Evolutionary conservation across 2,888 invertebrate species (phyloP).

Genomic region (Fragum whitleyi): DNA sequence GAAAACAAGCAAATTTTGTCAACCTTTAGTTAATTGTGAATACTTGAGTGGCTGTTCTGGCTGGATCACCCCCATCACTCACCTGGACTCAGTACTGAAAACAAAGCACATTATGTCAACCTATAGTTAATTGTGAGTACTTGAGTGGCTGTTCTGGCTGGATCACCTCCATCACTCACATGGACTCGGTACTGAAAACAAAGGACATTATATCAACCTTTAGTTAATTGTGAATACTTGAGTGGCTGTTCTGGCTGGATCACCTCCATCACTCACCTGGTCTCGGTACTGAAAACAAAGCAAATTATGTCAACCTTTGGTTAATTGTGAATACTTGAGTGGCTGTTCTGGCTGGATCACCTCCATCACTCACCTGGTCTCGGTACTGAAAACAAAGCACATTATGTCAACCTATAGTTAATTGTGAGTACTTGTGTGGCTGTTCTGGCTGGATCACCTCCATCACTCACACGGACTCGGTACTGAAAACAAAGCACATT

Average conservation of each 20-base stretch:
- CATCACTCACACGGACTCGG: constrained; percentile 76
- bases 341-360: constrained; percentile 73
- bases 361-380: constrained; percentile 78
- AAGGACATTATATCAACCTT: no score
- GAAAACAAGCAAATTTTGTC: constrained; percentile 36
- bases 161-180: constrained; percentile 80
- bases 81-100: constrained; percentile 75
- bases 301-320: no score
- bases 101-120: no score
- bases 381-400: constrained; percentile 65
- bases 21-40: constrained; percentile 74
- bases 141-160: constrained; percentile 66
- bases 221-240: constrained; percentile 70
- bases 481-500: constrained; percentile 61
- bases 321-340: constrained; percentile 70
- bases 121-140: constrained; percentile 72
- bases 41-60: constrained; percentile 62
- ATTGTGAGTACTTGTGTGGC: constrained; percentile 70
- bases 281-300: constrained; percentile 69
- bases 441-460: constrained; percentile 76
- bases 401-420: no score
- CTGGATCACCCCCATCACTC: constrained; percentile 79
- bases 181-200: constrained; percentile 71
- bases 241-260: constrained; percentile 71
- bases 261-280: constrained; percentile 78